Percentiles rank a stretch among this genome's conserved stretches.
Evolutionary conservation across 2,797 vertebrate genomes (phyloP).

Genomic region (Halcyon badia): DNA sequence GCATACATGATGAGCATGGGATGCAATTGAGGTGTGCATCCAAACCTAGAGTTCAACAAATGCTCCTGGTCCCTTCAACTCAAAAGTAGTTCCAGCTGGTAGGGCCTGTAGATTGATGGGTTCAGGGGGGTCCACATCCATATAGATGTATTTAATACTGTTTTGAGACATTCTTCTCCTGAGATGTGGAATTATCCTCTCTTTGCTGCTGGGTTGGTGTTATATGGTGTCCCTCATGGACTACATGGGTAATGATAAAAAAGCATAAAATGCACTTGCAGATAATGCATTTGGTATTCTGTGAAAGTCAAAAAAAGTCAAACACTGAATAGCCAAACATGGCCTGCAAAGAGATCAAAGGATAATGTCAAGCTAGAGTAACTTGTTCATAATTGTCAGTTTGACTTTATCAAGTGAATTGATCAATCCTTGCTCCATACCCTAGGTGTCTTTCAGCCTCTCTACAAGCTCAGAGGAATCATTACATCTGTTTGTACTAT

Average conservation of each 20-base stretch:
- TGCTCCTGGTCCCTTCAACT: neutral
- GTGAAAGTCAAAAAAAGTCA: neutral
- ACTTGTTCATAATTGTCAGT: neutral
- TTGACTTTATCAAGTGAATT: neutral
- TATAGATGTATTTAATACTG: neutral
- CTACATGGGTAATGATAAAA: neutral
- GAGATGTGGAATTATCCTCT: neutral
- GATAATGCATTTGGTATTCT: neutral
- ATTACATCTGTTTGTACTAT: neutral
- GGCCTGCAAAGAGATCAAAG: neutral
- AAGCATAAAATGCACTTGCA: neutral
- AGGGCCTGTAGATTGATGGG: neutral
- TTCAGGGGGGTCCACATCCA: neutral
- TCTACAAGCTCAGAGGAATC: neutral
- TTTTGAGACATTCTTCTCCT: neutral
- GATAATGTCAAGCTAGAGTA: neutral
- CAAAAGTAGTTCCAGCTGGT: neutral
- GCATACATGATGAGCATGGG: neutral
- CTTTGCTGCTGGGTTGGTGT: neutral
- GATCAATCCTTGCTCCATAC: neutral
- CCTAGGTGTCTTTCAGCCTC: neutral
- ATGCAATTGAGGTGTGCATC: neutral
- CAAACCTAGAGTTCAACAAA: neutral
- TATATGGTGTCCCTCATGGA: neutral
- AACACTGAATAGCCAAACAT: accelerated